phyloP scores from a whole-genome alignment of 2,888 invertebrate species.

The Fissipunctia ypsillon region DNA sequence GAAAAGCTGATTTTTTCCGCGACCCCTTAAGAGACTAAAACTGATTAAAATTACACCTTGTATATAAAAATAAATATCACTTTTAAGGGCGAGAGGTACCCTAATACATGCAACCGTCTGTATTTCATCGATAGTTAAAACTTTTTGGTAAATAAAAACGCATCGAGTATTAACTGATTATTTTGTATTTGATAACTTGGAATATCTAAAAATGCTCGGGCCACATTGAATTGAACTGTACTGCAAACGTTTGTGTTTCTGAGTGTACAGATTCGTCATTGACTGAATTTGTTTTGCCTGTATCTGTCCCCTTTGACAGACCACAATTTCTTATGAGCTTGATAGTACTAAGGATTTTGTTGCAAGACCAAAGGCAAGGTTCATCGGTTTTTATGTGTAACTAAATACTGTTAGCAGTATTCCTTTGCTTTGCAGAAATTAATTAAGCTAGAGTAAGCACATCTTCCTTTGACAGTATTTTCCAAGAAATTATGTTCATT shows the following conservation, averaged over 20 bases:
- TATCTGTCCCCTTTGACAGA: neutral
- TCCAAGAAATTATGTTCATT: neutral
- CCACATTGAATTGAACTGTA: neutral
- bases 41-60: too few relatives aligned
- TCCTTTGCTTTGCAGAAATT: constrained; percentile 3
- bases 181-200: neutral
- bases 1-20: too few relatives aligned
- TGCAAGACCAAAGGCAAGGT: neutral
- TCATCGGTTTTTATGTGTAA: neutral
- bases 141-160: neutral
- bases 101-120: too few relatives aligned
- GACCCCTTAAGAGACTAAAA: too few relatives aligned
- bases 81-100: too few relatives aligned
- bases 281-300: neutral
- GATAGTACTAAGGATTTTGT: neutral
- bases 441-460: constrained; percentile 3
- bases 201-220: neutral
- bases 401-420: constrained; percentile 1
- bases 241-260: neutral
- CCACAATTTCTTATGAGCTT: constrained; percentile 12
- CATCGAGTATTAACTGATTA: neutral
- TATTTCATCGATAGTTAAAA: neutral
- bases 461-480: constrained; percentile 8
- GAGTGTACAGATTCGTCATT: neutral
- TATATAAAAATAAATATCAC: too few relatives aligned